Percentiles rank a stretch among this genome's conserved stretches.
Evolutionary conservation across 2,113 vertebrate genomes (phyloP).

Genomic region (Gila orcuttii): DNA sequence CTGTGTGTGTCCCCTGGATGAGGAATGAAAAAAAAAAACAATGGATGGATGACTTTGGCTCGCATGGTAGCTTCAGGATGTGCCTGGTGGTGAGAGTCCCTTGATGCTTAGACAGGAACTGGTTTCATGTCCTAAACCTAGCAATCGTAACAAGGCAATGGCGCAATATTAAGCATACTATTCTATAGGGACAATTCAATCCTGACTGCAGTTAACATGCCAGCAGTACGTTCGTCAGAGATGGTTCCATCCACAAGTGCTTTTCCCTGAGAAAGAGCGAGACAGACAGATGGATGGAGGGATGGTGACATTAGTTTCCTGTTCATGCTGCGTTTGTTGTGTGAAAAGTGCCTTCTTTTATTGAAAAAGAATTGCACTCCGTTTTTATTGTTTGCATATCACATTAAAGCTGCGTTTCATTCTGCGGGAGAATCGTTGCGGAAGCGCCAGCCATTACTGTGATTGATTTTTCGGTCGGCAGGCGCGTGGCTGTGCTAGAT

Average conservation of each 20-base stretch:
- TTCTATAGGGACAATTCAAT: slow-evolving; percentile 47
- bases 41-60: slow-evolving; percentile 42
- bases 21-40: slow-evolving; percentile 39
- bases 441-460: slow-evolving; percentile 57
- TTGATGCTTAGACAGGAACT: slow-evolving; percentile 6
- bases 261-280: not conserved
- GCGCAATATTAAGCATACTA: slow-evolving; percentile 38
- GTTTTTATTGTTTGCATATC: slow-evolving; percentile 61
- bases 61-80: slow-evolving; percentile 15
- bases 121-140: slow-evolving; percentile 13
- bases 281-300: slow-evolving; percentile 45
- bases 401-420: slow-evolving; percentile 52
- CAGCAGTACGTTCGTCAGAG: slow-evolving; percentile 26
- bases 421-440: slow-evolving; percentile 47
- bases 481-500: slow-evolving; percentile 51
- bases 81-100: slow-evolving; percentile 32
- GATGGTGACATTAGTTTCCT: slow-evolving; percentile 53
- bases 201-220: slow-evolving; percentile 44
- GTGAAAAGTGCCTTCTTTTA: slow-evolving; percentile 57
- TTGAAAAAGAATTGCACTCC: slow-evolving; percentile 54
- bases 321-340: slow-evolving; percentile 47
- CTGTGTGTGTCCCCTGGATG: slow-evolving; percentile 35
- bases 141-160: slow-evolving; percentile 22
- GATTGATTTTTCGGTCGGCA: slow-evolving; percentile 61
- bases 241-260: slow-evolving; percentile 25